Evolutionary conservation across 2,113 vertebrate species (phyloP), one percentile per base, ranked within the genome.

Genomic region (Amblyopsis rosae): DNA sequence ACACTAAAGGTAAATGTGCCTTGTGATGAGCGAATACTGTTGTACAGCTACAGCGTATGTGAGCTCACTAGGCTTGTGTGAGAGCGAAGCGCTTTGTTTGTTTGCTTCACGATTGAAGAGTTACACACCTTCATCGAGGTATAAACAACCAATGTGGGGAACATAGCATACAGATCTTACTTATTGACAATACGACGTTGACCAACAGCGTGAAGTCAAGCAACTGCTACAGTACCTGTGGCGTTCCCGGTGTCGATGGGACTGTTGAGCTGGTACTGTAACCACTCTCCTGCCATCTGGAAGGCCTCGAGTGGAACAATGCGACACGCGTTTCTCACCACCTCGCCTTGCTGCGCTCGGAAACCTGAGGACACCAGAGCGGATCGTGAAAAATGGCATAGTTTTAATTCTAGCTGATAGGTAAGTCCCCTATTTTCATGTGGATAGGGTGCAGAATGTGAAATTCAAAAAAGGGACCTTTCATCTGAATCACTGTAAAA

Each of bases 211-310:
- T 19, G 4, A 64, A 17, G 6, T 32, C 9, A 51, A 49, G 35
- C 35, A 35, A 35, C 35, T 5, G 35, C 35, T 41, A 41, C 26
- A 26, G 91, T 91, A 98, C 98, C 90, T 66, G 88, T 90, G 32
- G 82, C 74, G 45, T 90, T 83, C 47, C 94, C 95, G 7, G 91
- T 85, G 69, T 96, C 93, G 72, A 95, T 71, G 45, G 95, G 92
- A 49, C 90, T 77, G 49, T 89, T 82, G 6, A 98, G 91, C 6
- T 97, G 96, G 85, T 92, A 96, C 67, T 90, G 94, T 9, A 98
- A 82, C 95, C 95, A 98, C 50, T 98, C 95, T 0, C 92, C 93
- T 46, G 95, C 95, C 83, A 97, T 95, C 70, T 93, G 95, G 85
- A 99, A 98, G 69, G 95, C 94, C 61, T 97, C 94, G 16, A 93